These are phyloP conservation scores for Chrysopilus asiliformis DNA, from an alignment of 2,888 invertebrate genomes.

Conservation along the genomic window DNA sequence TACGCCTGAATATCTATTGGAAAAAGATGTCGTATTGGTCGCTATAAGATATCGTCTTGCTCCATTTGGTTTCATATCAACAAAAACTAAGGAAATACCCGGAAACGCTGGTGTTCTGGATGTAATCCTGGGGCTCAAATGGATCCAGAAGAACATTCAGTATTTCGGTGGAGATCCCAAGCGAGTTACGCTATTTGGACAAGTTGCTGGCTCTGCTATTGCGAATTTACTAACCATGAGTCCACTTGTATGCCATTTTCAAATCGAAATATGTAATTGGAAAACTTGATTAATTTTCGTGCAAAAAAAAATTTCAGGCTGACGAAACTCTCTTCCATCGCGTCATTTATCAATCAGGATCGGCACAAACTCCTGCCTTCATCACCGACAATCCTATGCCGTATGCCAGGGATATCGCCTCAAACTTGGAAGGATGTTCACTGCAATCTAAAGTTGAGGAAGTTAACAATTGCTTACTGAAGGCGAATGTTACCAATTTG, in stretches of 20 bases:
- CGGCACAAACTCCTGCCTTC: conserved; percentile 38
- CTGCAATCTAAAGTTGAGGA: conserved; percentile 22
- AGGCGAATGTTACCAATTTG: conserved; percentile 28
- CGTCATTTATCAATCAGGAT: conserved; percentile 41
- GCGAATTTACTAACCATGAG: conserved; percentile 37
- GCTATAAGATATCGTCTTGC: conserved; percentile 39
- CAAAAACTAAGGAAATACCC: conserved; percentile 37
- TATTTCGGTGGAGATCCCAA: conserved; percentile 40
- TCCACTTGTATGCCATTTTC: conserved; percentile 26
- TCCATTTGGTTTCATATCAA: conserved; percentile 40
- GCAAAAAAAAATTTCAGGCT: conserved; percentile 17
- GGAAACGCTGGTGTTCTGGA: conserved; percentile 43
- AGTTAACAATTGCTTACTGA: conserved; percentile 31
- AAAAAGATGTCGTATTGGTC: conserved; percentile 38
- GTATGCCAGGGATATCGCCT: conserved; percentile 31
- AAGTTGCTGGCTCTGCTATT: conserved; percentile 40
- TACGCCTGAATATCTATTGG: conserved; percentile 34
- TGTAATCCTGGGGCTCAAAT: conserved; percentile 38
- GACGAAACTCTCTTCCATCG: conserved; percentile 37
- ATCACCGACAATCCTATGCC: conserved; percentile 34
- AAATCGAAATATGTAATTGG: too few species aligned
- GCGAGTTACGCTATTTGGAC: conserved; percentile 40
- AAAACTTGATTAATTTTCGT: too few species aligned
- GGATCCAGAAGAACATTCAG: conserved; percentile 38
- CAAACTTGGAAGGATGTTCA: conserved; percentile 30